phyloP scores from a whole-genome alignment of 1,140 invertebrate species.

The Adelges cooleyi region DNA sequence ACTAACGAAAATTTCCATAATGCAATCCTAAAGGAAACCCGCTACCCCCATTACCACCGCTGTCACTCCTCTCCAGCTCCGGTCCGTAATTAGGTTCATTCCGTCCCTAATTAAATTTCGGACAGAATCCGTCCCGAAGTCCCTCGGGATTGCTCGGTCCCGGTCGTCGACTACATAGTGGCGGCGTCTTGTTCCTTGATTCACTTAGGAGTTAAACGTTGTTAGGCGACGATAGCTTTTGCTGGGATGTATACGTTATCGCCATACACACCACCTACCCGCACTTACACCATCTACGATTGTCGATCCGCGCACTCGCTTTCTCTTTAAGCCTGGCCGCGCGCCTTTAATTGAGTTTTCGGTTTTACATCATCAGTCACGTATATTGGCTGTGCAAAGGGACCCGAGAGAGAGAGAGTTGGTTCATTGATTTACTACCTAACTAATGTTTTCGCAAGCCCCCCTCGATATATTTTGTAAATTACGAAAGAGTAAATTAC shows the following conservation, averaged over 20 bases:
- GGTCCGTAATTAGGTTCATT: constrained; percentile 23
- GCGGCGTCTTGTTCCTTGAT: constrained; percentile 22
- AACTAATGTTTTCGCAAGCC: constrained; percentile 16
- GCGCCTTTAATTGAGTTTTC: constrained; percentile 10
- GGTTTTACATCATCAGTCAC: constrained; percentile 22
- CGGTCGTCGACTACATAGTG: background rate
- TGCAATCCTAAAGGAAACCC: constrained; percentile 13
- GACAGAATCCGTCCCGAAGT: constrained; percentile 15
- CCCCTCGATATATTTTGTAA: constrained; percentile 6
- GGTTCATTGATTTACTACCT: constrained; percentile 20
- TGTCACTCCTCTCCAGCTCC: background rate
- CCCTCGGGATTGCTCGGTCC: constrained; percentile 11
- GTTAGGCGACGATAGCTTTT: constrained; percentile 27
- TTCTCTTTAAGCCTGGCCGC: background rate
- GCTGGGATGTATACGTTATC: background rate
- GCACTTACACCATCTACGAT: too few relatives aligned
- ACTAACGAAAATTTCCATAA: constrained; percentile 26
- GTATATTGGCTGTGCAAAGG: background rate
- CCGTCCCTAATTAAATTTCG: constrained; percentile 12
- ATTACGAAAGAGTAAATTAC: constrained; percentile 16
- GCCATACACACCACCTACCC: background rate
- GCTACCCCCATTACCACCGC: background rate
- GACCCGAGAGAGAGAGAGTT: background rate
- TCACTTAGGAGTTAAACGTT: constrained; percentile 28
- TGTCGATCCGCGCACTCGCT: background rate